Conservation (phyloP, 2,888 invertebrate genomes). For the Nowickia ferox region DNA sequence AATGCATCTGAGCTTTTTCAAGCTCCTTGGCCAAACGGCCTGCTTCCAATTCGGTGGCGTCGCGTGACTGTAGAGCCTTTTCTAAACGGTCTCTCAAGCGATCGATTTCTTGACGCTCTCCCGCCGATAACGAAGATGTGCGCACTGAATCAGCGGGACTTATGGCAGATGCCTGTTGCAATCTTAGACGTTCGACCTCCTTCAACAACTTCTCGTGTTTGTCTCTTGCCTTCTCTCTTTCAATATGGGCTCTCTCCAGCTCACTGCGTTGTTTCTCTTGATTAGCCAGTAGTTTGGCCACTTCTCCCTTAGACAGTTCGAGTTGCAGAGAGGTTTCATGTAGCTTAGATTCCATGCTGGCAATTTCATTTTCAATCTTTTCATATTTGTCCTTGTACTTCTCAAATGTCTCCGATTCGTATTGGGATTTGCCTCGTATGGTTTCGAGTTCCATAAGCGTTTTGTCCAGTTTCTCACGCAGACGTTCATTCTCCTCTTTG, state of each 20-base stretch:
- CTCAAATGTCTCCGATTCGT: constrained; percentile 89
- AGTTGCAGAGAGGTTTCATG: constrained; percentile 92
- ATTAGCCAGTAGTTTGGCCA: constrained; percentile 88
- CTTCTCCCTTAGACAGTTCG: constrained; percentile 91
- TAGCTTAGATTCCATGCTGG: constrained; percentile 89
- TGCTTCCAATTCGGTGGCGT: constrained; percentile 93
- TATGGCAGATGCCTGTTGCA: constrained; percentile 83
- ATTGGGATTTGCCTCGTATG: constrained; percentile 91
- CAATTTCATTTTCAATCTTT: constrained; percentile 89
- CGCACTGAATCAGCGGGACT: constrained; percentile 82
- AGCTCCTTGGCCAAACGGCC: constrained; percentile 92
- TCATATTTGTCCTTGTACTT: constrained; percentile 91
- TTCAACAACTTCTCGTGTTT: constrained; percentile 91
- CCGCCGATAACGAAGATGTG: constrained; percentile 84
- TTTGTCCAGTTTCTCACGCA: constrained; percentile 91
- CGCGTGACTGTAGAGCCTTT: constrained; percentile 89
- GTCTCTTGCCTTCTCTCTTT: constrained; percentile 94
- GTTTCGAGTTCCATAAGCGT: constrained; percentile 91
- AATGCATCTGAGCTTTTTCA: constrained; percentile 92
- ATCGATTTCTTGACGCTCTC: constrained; percentile 91
- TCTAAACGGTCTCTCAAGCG: constrained; percentile 93
- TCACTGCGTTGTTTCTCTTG: constrained; percentile 92
- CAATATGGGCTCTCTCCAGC: constrained; percentile 92
- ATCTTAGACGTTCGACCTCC: constrained; percentile 86
- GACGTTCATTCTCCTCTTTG: constrained; percentile 91